Evolutionary conservation across 2,113 vertebrate genomes (phyloP).

Genomic region (Xiphophorus maculatus): DNA sequence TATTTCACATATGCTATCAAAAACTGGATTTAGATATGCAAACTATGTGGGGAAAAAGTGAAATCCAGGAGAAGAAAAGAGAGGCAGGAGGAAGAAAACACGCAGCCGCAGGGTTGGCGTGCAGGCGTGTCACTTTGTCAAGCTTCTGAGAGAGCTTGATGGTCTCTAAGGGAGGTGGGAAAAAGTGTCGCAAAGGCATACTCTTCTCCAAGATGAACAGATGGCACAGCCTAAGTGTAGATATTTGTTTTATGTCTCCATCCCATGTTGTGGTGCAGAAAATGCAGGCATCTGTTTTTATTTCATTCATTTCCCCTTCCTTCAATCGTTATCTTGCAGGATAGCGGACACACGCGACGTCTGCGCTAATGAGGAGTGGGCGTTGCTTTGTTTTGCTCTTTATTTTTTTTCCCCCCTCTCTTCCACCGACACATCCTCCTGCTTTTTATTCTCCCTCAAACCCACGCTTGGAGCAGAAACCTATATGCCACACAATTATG

Average conservation of each 20-base stretch:
- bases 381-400: conserved; percentile 61
- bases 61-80: background rate
- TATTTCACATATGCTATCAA: conserved; percentile 66
- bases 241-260: conserved; percentile 69
- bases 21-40: conserved; percentile 71
- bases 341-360: conserved; percentile 51
- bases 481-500: conserved; percentile 61
- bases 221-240: conserved; percentile 67
- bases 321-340: conserved; percentile 56
- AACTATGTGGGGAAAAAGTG: conserved; percentile 41
- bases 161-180: conserved; percentile 52
- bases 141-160: conserved; percentile 60
- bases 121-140: conserved; percentile 69
- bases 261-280: conserved; percentile 48
- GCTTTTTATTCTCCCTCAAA: conserved; percentile 57
- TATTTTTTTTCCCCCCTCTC: conserved; percentile 45
- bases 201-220: conserved; percentile 65
- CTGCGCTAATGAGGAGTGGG: conserved; percentile 74
- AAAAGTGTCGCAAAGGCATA: conserved; percentile 45
- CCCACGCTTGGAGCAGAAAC: conserved; percentile 62
- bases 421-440: conserved; percentile 60
- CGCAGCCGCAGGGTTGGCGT: conserved; percentile 51
- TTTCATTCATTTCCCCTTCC: conserved; percentile 8
- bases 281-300: conserved; percentile 39
- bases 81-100: conserved; percentile 6